Percentiles rank a stretch among this genome's conserved stretches.
phyloP scores from a whole-genome alignment of 1,140 invertebrate species.

The Bacillus rossius region DNA sequence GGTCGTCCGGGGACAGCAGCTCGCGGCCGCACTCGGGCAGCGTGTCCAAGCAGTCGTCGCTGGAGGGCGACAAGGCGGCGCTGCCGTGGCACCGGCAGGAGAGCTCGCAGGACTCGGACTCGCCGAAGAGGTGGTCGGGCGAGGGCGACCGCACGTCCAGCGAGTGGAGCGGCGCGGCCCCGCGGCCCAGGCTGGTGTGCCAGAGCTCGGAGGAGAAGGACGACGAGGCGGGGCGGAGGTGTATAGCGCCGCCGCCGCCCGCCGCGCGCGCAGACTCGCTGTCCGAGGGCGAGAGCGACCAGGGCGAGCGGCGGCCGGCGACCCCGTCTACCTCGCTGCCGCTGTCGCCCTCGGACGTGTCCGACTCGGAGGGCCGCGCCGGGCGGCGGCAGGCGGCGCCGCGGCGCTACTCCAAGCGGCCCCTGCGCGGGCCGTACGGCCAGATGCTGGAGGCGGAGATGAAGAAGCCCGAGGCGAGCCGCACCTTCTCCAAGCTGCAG shows the following conservation, averaged over 20 bases:
- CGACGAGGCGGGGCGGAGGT: constrained; percentile 38
- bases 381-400: constrained; percentile 18
- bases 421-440: constrained; percentile 70
- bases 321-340: constrained; percentile 29
- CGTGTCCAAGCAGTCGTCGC: too few relatives aligned
- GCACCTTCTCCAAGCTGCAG: constrained; percentile 42
- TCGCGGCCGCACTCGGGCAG: constrained; percentile 24
- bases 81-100: too few relatives aligned
- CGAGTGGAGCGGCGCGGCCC: constrained; percentile 3
- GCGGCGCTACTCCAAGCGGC: constrained; percentile 63
- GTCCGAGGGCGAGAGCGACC: constrained; percentile 52
- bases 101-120: too few relatives aligned
- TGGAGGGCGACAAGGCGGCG: too few relatives aligned
- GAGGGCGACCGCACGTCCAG: neutral
- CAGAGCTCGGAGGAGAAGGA: constrained; percentile 69
- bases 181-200: constrained; percentile 46
- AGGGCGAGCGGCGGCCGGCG: constrained; percentile 27
- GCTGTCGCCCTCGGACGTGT: constrained; percentile 36
- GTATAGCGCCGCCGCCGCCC: constrained; percentile 10
- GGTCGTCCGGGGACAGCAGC: constrained; percentile 33
- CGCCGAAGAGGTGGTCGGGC: neutral
- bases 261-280: constrained; percentile 45
- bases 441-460: constrained; percentile 80
- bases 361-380: constrained; percentile 46
- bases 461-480: constrained; percentile 54